These are phyloP conservation scores for Standfussiana lucernea DNA, from an alignment of 2,888 invertebrate species.

Conservation along the genomic window DNA sequence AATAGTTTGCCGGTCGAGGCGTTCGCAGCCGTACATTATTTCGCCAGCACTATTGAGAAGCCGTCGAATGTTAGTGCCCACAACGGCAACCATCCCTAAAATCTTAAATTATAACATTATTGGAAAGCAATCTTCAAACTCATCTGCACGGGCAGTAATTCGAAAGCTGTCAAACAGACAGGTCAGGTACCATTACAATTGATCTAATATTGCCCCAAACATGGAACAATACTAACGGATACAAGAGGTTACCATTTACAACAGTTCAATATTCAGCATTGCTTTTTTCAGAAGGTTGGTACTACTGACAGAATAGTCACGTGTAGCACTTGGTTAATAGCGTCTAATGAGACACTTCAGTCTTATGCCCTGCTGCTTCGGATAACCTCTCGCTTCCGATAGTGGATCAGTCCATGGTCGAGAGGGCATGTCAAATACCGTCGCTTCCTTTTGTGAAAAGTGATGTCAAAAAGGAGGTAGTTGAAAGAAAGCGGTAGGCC, in stretches of 20 bases:
- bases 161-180: neutral
- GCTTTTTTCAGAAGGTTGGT: neutral
- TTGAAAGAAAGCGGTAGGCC: neutral
- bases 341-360: neutral
- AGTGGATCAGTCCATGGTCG: neutral
- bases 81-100: neutral
- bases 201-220: neutral
- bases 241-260: neutral
- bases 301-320: neutral
- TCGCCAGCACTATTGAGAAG: conserved; percentile 77
- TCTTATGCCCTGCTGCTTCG: neutral
- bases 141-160: neutral
- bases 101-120: neutral
- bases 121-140: neutral
- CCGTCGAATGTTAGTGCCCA: conserved; percentile 40
- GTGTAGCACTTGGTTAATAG: neutral
- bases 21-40: conserved; percentile 82
- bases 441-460: neutral
- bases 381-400: neutral
- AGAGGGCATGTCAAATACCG: neutral
- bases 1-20: conserved; percentile 77
- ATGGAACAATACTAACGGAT: neutral
- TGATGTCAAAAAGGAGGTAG: neutral
- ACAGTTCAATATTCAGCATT: neutral
- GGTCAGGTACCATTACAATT: neutral